Base-by-base conservation (phyloP, 2,797 vertebrate genomes). In the Peromyscus melanophrys region DNA sequence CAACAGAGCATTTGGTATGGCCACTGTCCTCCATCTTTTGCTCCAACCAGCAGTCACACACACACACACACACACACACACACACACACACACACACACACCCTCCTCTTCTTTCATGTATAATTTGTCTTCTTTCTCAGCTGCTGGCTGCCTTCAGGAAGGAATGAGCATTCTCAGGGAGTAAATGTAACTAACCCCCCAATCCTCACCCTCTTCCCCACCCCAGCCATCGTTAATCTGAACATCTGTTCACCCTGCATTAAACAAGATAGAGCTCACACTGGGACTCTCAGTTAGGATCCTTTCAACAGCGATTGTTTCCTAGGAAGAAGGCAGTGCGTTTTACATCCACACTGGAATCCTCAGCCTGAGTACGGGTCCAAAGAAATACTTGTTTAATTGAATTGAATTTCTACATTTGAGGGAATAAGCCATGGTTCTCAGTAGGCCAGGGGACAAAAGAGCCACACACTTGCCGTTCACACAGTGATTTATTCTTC, bases 211-310 rank as follows among this genome's bases (percentile, higher is more conserved):
- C 86, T 90, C 95, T 95, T 29, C 90, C 93, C 67, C 91, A 98
- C 77, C 80, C 63, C 0, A 1, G 69, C 86, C 71, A 59, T 82
- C 55, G 96, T 97, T 97, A 98, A 61, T 87, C 65, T 96, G 96
- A 98, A 97, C 84, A 98, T 97, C 75, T 96, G 90, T 97, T 98
- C 97, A 61, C 87, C 91, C 93, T 52, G 92, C 52, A 1, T 93
- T 98, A 46, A 95, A 89, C 75, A 81, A 27, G 86, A 84, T 49
- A 67, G 92, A 82, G 63, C 81, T 88, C 95, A 97, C 84, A 80
- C 87, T 95, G 95, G 84, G 93, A 97, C 75, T 94, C 89, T 89
- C 27, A 91, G 85, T n/a, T 55, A 91, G 59, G 52, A 88, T 93
- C 59, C 95, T 92, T 93, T 89, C 81, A 71, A 75, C 67, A 97